Percentiles rank a stretch among this genome's conserved stretches.
phyloP scores from a whole-genome alignment of 2,888 invertebrate species.

The Andrena chrysosceles region DNA sequence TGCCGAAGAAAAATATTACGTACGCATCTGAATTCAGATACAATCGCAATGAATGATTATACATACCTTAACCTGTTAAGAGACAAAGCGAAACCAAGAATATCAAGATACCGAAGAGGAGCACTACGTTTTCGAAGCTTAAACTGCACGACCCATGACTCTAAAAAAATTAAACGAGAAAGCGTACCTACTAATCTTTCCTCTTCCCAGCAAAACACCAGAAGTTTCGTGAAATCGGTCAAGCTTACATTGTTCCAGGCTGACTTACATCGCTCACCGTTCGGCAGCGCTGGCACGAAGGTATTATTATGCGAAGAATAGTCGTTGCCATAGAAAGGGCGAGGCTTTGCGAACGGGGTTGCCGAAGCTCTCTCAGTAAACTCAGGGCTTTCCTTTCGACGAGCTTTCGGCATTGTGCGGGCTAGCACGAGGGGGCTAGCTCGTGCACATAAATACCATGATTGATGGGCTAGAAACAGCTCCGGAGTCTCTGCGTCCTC shows the following conservation, averaged over 20 bases:
- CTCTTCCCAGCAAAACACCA: too few species aligned
- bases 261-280: constrained; percentile 40
- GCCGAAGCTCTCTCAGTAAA: constrained; percentile 68
- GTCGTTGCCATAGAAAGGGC: constrained; percentile 44
- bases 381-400: constrained; percentile 70
- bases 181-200: constrained; percentile 1
- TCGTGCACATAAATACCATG: constrained; percentile 77
- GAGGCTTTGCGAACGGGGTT: constrained; percentile 49
- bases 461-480: constrained; percentile 79
- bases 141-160: too few species aligned
- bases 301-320: constrained; percentile 68
- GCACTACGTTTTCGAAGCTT: too few species aligned
- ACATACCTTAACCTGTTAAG: too few species aligned
- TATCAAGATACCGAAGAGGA: background rate
- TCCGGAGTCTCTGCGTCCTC: constrained; percentile 65
- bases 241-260: constrained; percentile 9
- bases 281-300: constrained; percentile 30
- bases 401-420: constrained; percentile 73
- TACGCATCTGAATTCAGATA: too few species aligned
- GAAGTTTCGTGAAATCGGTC: background rate
- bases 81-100: background rate
- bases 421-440: constrained; percentile 56
- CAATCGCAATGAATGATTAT: too few species aligned
- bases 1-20: too few species aligned
- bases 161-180: background rate